Conservation (phyloP, 2,888 invertebrate species). For the Machimus atricapillus region DNA sequence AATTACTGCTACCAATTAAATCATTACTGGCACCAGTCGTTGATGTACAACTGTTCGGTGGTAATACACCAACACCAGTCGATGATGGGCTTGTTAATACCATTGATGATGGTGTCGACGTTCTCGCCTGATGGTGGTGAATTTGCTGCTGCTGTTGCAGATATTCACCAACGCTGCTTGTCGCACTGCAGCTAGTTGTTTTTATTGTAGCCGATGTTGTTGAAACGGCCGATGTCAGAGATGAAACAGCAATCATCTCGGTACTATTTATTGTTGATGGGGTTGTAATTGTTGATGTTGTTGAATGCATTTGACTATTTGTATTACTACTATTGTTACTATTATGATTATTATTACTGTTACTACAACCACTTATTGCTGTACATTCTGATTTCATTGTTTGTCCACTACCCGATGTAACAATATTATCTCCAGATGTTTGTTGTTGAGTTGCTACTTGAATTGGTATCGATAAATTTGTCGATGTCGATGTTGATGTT, state of each 20-base stretch:
- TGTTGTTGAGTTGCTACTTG: constrained; percentile 53
- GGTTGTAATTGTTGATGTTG: constrained; percentile 47
- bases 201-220: constrained; percentile 23
- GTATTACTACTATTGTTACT: constrained; percentile 28
- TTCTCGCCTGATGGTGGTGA: constrained; percentile 26
- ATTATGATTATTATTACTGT: constrained; percentile 5
- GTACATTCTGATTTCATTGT: constrained; percentile 32
- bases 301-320: constrained; percentile 52
- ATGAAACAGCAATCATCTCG: constrained; percentile 25
- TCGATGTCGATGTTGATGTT: constrained; percentile 39
- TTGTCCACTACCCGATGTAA: constrained; percentile 56
- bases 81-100: not conserved
- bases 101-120: constrained; percentile 31
- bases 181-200: constrained; percentile 2
- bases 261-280: constrained; percentile 6
- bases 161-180: not conserved
- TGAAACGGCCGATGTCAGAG: constrained; percentile 53
- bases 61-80: constrained; percentile 18
- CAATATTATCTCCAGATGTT: constrained; percentile 50
- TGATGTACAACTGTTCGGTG: constrained; percentile 50
- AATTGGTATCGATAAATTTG: constrained; percentile 49
- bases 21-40: constrained; percentile 50
- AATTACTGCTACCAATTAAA: constrained; percentile 46
- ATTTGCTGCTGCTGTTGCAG: not conserved
- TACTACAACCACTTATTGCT: constrained; percentile 25